Conservation (phyloP, 1,140 invertebrate genomes). For the Sipha flava region DNA sequence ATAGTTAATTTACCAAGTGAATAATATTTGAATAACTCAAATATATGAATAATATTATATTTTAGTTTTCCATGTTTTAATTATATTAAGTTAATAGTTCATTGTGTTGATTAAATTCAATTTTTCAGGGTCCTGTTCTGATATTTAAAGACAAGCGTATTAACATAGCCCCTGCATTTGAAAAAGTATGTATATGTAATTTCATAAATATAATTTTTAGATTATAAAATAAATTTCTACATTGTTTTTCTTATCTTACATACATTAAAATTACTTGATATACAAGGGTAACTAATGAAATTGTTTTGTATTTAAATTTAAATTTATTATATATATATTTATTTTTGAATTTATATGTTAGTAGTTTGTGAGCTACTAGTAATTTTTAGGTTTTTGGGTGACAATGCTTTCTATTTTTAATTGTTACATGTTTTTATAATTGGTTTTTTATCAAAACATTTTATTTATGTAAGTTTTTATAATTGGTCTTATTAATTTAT, state of each 20-base stretch:
- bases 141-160: slow-evolving; percentile 72
- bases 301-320: not conserved
- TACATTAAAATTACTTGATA: not conserved
- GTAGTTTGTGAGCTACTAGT: too few species aligned
- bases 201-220: too few species aligned
- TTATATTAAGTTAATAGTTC: too few species aligned
- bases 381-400: too few species aligned
- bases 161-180: slow-evolving; percentile 83
- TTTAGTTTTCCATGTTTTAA: too few species aligned
- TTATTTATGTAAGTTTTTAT: not conserved
- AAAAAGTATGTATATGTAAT: slow-evolving; percentile 40
- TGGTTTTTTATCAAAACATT: not conserved
- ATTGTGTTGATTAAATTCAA: too few species aligned
- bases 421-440: not conserved
- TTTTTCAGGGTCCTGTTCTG: slow-evolving; percentile 60
- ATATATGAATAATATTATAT: too few species aligned
- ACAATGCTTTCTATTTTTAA: not conserved
- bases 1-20: too few species aligned
- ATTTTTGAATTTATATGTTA: too few species aligned
- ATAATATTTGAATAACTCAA: too few species aligned
- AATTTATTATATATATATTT: not conserved
- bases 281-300: not conserved
- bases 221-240: not conserved
- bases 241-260: not conserved
- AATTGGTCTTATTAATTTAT: not conserved